Base-by-base conservation (phyloP, 2,888 invertebrate genomes). In the Drosophila antonietae region DNA sequence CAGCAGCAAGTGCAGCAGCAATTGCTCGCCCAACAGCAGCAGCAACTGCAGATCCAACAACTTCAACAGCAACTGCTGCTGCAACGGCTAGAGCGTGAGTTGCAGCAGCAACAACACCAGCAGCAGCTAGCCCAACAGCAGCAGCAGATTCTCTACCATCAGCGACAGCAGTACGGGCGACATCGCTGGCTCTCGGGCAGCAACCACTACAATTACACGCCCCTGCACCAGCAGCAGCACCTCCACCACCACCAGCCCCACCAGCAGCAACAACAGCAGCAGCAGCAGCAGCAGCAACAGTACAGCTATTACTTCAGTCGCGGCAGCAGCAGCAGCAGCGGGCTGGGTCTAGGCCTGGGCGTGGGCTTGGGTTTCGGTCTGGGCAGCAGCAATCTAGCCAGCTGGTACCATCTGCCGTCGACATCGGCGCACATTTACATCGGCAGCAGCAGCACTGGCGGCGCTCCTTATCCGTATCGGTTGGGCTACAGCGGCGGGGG, bases 371-470 rank as follows among this genome's bases (percentile, higher is more conserved):
- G 86, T 67, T 87, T 88, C 75, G 89, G 85, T 69, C 78, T 87
- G 77, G 89, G 89, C 89, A 75, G 85, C 81, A 83, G 86, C 68
- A 88, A 83, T 44, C 62, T 86, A 59, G 62, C 71, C 78, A 81
- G 84, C 81, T 88, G 89, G 83, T 82, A 89, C 60, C 68, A 87
- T 64, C 75, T 90, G 74, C 90, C 90, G 69, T 86, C 84, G 43
- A 88, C 88, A 15, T 89, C 91, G 82, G 91, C 90, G 9, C 90
- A 90, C 63, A 85, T 90, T 18, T 90, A 89, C 15, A 89, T 90
- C n/a, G 86, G 88, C 61, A 90, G 87, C 78, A 88, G 83, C 58
- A 80, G 83, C 73, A 82, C 81, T 68, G 78, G 83, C 59, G 80
- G 78, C n/a, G 75, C 72, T 23, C 68, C 74, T 14, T 90, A 89